Evolutionary conservation across 30 jellyfish, hydroid and myxozoan species (phyloP).

Genomic region (Mastigias papua): DNA sequence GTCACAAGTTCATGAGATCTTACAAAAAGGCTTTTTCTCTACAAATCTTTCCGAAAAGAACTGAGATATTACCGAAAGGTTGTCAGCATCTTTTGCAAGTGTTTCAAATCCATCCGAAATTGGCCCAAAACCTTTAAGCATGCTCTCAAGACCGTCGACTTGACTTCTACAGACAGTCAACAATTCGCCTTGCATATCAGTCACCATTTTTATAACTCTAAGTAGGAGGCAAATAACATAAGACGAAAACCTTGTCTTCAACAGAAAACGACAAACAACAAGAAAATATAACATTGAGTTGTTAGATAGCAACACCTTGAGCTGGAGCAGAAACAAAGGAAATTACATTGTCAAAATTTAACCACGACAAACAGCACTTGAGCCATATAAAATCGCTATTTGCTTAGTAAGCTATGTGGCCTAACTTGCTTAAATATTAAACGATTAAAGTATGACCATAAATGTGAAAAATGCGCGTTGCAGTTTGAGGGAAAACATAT

Average conservation of each 20-base stretch:
- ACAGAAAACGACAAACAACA: not conserved
- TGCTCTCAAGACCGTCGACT: constrained; percentile 31
- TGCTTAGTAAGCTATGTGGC: too few relatives aligned
- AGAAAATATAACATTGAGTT: not conserved
- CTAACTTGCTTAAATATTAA: too few relatives aligned
- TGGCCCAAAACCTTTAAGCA: constrained; percentile 37
- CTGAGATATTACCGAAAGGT: constrained; percentile 33
- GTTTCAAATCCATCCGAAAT: constrained; percentile 69
- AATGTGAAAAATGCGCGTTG: too few relatives aligned
- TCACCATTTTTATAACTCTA: constrained; percentile 44
- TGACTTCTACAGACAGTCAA: constrained; percentile 48
- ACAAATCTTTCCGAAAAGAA: not conserved
- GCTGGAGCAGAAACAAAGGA: too few relatives aligned
- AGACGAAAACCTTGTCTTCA: too few relatives aligned
- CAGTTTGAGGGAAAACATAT: too few relatives aligned
- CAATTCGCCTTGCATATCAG: constrained; percentile 66
- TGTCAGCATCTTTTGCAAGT: constrained; percentile 69
- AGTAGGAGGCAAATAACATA: too few relatives aligned
- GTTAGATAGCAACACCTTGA: too few relatives aligned
- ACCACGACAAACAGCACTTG: constrained; percentile 1
- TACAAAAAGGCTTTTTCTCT: not conserved
- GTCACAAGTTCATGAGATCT: too few relatives aligned
- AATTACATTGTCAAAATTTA: not conserved
- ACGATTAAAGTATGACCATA: too few relatives aligned
- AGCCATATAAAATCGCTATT: not conserved